phyloP scores from a whole-genome alignment of 2,113 vertebrate genomes.

The Accipiter virgatus region DNA sequence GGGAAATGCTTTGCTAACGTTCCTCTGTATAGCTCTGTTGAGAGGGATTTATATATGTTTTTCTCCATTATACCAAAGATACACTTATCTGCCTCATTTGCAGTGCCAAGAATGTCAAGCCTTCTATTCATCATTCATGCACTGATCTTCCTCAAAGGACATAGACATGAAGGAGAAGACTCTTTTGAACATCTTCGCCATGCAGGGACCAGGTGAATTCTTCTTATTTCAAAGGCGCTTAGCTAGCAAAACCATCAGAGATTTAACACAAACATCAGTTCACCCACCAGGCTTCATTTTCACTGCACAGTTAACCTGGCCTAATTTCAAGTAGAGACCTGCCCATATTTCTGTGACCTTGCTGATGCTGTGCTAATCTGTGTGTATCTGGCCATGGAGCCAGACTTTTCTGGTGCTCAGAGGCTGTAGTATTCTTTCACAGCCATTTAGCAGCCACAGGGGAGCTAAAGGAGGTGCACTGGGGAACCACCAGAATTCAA shows the following conservation, averaged over 20 bases:
- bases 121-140: not conserved
- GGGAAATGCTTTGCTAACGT: not conserved
- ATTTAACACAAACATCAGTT: not conserved
- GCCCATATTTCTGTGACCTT: not conserved
- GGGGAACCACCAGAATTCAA: not conserved
- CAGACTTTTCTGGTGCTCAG: not conserved
- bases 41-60: not conserved
- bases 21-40: not conserved
- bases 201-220: not conserved
- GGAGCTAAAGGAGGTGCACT: not conserved
- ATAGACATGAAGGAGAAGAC: not conserved
- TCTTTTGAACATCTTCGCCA: not conserved
- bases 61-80: not conserved
- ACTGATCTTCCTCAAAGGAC: not conserved
- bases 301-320: not conserved
- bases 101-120: not conserved
- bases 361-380: not conserved
- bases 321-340: not conserved
- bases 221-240: not conserved
- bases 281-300: rapidly evolving
- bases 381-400: not conserved
- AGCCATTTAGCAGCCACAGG: not conserved
- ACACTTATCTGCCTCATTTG: not conserved
- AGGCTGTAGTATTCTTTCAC: not conserved
- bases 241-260: not conserved